Base-by-base conservation (phyloP, 2,113 vertebrate genomes). In the Calidris pugnax region DNA sequence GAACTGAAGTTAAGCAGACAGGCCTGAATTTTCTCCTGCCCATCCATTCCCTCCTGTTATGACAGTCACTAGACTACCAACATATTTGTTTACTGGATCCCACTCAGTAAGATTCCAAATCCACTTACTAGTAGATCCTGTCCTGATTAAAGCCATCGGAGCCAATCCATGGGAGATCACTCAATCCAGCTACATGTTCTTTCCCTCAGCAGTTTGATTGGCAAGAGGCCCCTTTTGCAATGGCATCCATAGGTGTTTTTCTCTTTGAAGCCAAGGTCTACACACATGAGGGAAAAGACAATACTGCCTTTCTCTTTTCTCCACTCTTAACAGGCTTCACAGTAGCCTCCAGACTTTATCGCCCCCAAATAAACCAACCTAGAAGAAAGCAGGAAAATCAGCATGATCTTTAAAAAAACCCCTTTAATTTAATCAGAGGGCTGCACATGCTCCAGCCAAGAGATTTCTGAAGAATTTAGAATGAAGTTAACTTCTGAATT, bases 201-300 rank as follows among this genome's bases (percentile, higher is more conserved):
- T 16, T 15, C 9, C 19, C 32, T 47, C 2, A 1, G 24, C 12
- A 71, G 45, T 12, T 62, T 6, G 26, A 30, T 5, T 3, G 0
- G 51, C 39, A 74, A 13, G 10, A 28, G 10, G 57, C 9, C 30
- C 20, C 13, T 43, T 37, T 30, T 64, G n/a, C 60, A 56, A 33
- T 1, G 15, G 5, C n/a, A 7, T 20, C 47, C 1, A 0, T 2
- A 27, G 3, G 14, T 26, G 14, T 12, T 87, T 35, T 21, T 53
- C 33, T 57, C 33, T 63, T 47, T 26, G 5, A 71, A 88, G 48
- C 9, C 72, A 88, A 86, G 53, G 32, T 10, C 28, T n/a, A 11
- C 35, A 26, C 17, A 12, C 26, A n/a, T n/a, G 1, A 20, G 7
- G 77, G 32, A 35, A 78, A 76, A 59, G 21, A 26, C 15, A 85